A percentile compares a stretch with the other conserved stretches of the same genome.
Evolutionary conservation across 2,888 invertebrate species (phyloP).

Genomic region (Nomada ruficornis): DNA sequence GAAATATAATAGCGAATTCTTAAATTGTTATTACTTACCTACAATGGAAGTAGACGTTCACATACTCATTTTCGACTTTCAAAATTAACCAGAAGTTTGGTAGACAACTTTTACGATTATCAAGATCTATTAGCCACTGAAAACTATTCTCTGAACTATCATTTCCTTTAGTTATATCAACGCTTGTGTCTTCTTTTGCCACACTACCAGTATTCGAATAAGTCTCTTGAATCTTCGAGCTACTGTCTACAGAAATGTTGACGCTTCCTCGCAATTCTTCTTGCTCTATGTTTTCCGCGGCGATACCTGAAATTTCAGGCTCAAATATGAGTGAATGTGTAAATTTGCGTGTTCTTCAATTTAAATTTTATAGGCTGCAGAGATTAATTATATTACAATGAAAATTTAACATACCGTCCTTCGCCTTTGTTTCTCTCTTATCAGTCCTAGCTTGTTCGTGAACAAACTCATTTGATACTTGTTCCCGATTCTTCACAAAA

Average conservation of each 20-base stretch:
- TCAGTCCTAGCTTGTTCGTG: slow-evolving; percentile 8
- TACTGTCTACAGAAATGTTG: slow-evolving; percentile 72
- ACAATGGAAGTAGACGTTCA: slow-evolving; percentile 89
- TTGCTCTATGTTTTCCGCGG: slow-evolving; percentile 54
- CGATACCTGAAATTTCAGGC: slow-evolving; percentile 52
- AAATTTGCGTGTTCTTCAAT: background rate
- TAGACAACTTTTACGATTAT: slow-evolving; percentile 85
- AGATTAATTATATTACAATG: no score
- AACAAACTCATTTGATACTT: slow-evolving; percentile 1
- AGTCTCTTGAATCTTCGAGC: slow-evolving; percentile 67
- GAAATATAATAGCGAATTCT: no score
- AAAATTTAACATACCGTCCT: slow-evolving; percentile 25
- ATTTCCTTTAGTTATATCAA: slow-evolving; percentile 87
- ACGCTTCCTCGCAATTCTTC: slow-evolving; percentile 59
- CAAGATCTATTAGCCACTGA: slow-evolving; percentile 86
- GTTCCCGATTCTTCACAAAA: slow-evolving; percentile 52
- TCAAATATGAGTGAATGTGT: background rate
- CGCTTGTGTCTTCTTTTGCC: slow-evolving; percentile 75
- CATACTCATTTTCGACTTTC: slow-evolving; percentile 86
- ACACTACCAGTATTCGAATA: slow-evolving; percentile 79
- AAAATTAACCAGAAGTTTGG: slow-evolving; percentile 91
- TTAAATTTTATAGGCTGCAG: background rate
- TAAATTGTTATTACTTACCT: slow-evolving; percentile 83
- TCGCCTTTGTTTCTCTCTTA: slow-evolving; percentile 29
- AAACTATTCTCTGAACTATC: slow-evolving; percentile 87